These are phyloP conservation scores for Microtus richardsoni DNA, from an alignment of 2,113 vertebrate genomes.

Conservation along the genomic window DNA sequence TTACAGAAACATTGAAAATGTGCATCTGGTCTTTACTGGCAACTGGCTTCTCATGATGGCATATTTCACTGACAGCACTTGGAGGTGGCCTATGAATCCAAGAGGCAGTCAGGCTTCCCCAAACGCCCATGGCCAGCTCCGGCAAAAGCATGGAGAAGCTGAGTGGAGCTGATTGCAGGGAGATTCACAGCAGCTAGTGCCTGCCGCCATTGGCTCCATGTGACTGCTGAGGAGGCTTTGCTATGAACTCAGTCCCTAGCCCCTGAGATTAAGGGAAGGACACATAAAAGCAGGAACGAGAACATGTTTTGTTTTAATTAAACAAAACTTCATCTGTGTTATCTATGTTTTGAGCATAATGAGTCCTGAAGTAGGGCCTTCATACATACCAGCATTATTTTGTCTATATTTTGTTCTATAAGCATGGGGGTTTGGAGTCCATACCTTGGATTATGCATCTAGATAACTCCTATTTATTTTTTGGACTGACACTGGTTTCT, in stretches of 20 bases:
- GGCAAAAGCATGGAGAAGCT: background rate
- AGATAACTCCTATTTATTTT: background rate
- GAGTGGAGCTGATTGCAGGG: background rate
- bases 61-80: slow-evolving; percentile 50
- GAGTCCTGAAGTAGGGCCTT: background rate
- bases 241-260: background rate
- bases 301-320: background rate
- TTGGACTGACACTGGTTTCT: background rate
- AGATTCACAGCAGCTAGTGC: background rate
- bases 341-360: background rate
- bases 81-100: slow-evolving; percentile 17
- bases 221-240: background rate
- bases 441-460: background rate
- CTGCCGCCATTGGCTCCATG: background rate
- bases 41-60: background rate
- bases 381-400: background rate
- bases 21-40: slow-evolving; percentile 66
- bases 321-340: background rate
- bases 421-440: background rate
- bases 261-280: slow-evolving; percentile 4
- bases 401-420: background rate
- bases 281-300: background rate
- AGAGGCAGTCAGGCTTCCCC: background rate
- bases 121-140: background rate
- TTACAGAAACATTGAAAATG: slow-evolving; percentile 42